Evolutionary conservation across 35 echinoderm and acorn worm genomes (phyloP).

Genomic region (Ophiothrix spiculata): DNA sequence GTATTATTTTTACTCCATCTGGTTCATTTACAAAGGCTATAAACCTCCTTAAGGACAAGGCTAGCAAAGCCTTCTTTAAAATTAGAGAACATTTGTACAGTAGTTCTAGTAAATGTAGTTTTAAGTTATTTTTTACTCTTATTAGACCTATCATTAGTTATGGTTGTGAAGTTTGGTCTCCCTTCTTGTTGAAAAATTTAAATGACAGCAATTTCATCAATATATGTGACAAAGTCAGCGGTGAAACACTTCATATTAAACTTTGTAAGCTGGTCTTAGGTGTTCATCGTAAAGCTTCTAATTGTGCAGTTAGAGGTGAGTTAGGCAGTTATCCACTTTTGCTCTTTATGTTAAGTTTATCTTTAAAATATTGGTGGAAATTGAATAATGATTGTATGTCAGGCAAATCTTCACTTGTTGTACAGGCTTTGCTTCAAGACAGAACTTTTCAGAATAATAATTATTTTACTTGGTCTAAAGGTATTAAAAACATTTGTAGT

Average conservation of each 20-base stretch:
- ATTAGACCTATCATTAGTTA: neutral
- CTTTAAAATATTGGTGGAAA: no score
- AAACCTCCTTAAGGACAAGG: neutral
- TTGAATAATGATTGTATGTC: no score
- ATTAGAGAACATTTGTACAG: neutral
- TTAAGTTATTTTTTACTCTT: constrained; percentile 5
- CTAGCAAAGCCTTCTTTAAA: neutral
- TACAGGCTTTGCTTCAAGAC: no score
- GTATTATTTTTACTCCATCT: neutral
- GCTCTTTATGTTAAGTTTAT: no score
- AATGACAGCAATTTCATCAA: neutral
- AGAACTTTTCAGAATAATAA: no score
- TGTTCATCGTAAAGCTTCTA: neutral
- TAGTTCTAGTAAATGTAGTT: neutral
- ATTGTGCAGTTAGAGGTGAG: neutral
- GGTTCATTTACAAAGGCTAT: neutral
- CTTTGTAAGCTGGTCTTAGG: neutral
- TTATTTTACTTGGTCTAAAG: no score
- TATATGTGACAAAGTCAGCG: neutral
- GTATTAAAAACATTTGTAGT: no score
- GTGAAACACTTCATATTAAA: neutral
- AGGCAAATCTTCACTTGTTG: no score
- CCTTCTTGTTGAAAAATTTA: neutral
- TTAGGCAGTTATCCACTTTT: neutral
- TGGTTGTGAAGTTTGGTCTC: constrained; percentile 11